A percentile compares a stretch with the other conserved stretches of the same genome.
phyloP scores from a whole-genome alignment of 1,140 invertebrate species.

The Neomicropteryx cornuta region DNA sequence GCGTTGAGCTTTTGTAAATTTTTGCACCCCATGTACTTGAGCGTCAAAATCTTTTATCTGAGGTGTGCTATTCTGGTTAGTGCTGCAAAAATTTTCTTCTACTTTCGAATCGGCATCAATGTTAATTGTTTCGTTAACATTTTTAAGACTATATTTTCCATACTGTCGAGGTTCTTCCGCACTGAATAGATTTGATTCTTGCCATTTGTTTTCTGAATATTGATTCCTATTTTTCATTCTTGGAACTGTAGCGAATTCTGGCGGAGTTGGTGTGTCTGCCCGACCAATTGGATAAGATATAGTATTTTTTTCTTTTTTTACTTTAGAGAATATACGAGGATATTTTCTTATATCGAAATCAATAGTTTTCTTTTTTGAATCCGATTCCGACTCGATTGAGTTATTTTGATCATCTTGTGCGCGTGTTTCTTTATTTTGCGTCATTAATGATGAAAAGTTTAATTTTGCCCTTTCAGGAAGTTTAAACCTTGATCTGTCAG shows the following conservation, averaged over 20 bases:
- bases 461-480: slow-evolving; percentile 48
- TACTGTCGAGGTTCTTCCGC: slow-evolving; percentile 30
- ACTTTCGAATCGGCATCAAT: too few relatives aligned
- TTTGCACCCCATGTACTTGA: too few relatives aligned
- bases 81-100: too few relatives aligned
- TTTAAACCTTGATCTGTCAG: slow-evolving; percentile 46
- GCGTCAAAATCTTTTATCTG: too few relatives aligned
- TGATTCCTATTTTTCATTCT: slow-evolving; percentile 24
- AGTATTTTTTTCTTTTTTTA: slow-evolving; percentile 23
- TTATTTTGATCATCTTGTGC: slow-evolving; percentile 12
- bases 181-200: slow-evolving; percentile 21
- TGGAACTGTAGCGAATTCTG: slow-evolving; percentile 25
- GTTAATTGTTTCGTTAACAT: too few relatives aligned
- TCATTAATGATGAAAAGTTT: slow-evolving; percentile 34
- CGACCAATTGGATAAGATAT: slow-evolving; percentile 28
- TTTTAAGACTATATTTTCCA: slow-evolving; percentile 24
- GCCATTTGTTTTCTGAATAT: slow-evolving; percentile 14
- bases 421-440: slow-evolving; percentile 20
- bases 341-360: too few relatives aligned
- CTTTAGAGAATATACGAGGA: too few relatives aligned
- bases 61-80: too few relatives aligned
- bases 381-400: slow-evolving; percentile 18
- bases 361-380: slow-evolving; percentile 14
- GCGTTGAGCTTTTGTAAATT: slow-evolving; percentile 8
- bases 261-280: slow-evolving; percentile 36